A percentile compares a stretch with the other conserved stretches of the same genome.
These are phyloP conservation scores for Malaclemys terrapin DNA, from an alignment of 2,113 vertebrate species.

Conservation along the genomic window DNA sequence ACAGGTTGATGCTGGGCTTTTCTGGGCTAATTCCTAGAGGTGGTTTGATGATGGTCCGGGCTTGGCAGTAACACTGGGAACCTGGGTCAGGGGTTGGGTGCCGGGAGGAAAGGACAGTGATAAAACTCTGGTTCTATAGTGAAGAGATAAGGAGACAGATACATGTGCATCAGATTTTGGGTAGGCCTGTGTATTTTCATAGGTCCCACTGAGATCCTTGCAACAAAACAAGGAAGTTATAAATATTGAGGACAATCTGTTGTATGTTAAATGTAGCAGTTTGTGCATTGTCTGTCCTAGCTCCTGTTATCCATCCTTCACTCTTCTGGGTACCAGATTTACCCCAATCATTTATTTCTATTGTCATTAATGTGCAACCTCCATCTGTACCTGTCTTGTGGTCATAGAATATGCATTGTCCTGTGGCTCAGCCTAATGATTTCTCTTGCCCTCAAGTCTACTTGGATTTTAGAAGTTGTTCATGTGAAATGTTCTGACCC, in stretches of 20 bases:
- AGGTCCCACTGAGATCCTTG: neutral
- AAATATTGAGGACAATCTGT: neutral
- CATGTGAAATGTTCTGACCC: neutral
- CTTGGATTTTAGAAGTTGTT: neutral
- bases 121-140: neutral
- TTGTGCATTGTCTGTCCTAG: neutral
- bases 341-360: neutral
- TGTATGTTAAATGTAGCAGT: neutral
- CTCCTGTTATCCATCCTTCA: accelerated
- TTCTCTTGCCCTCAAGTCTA: neutral
- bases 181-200: neutral
- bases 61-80: neutral
- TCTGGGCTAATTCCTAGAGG: neutral
- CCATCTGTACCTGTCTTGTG: accelerated
- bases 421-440: accelerated
- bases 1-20: neutral
- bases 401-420: accelerated
- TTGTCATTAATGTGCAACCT: neutral
- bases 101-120: neutral
- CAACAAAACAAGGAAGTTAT: neutral
- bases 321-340: neutral
- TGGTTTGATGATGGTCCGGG: neutral
- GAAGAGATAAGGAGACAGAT: neutral
- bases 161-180: neutral
- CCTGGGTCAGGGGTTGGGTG: neutral